phyloP scores from a whole-genome alignment of 2,797 vertebrate genomes.

The Intellagama lesueurii region DNA sequence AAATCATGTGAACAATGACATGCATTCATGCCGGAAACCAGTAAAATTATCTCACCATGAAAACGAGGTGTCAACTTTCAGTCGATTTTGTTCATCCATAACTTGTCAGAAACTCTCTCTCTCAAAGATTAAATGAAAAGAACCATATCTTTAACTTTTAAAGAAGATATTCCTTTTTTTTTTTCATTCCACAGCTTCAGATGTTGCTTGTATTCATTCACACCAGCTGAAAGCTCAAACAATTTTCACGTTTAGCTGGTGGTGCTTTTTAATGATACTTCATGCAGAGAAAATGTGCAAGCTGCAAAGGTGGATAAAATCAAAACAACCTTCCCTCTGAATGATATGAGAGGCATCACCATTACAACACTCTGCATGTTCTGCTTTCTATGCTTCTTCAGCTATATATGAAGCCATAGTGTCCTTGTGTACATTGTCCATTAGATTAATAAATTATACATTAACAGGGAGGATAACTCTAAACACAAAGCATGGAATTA shows the following conservation, averaged over 20 bases:
- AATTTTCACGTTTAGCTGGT: neutral
- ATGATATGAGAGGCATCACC: neutral
- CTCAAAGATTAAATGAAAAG: too few species aligned
- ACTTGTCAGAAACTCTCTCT: too few species aligned
- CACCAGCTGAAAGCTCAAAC: neutral
- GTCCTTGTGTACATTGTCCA: neutral
- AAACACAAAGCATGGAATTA: neutral
- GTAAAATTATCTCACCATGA: neutral
- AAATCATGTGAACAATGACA: too few species aligned
- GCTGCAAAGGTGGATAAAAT: neutral
- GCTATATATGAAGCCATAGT: neutral
- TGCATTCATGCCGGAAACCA: neutral
- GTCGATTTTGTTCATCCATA: too few species aligned
- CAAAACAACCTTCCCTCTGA: constrained; percentile 14
- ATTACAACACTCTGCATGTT: neutral
- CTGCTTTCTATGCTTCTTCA: neutral
- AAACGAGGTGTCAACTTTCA: neutral
- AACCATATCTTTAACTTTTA: too few species aligned
- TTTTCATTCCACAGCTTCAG: neutral
- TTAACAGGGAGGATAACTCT: neutral
- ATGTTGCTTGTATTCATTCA: neutral
- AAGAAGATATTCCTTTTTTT: too few species aligned
- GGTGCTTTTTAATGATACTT: neutral
- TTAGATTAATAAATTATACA: constrained; percentile 22
- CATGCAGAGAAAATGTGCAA: constrained; percentile 4